Percentiles rank a stretch among this genome's conserved stretches.
phyloP scores from a whole-genome alignment of 2,888 invertebrate species.

The Ashinkailepas kermadecensis region DNA sequence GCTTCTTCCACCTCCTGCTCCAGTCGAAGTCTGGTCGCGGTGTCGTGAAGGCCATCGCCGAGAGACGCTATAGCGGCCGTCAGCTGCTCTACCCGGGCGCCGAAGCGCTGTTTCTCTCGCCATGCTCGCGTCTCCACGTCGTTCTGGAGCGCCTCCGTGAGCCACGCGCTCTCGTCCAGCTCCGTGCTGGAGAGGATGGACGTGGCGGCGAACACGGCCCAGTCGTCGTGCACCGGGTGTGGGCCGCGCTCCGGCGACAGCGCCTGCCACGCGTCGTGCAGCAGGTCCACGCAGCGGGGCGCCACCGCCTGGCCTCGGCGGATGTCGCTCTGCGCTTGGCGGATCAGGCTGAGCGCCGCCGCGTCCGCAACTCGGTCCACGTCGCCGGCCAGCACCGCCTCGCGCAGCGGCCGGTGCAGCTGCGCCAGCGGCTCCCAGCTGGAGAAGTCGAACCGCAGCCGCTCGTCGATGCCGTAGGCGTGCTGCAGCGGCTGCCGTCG shows the following conservation, averaged over 20 bases:
- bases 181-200: not conserved
- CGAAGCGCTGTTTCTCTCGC: too few relatives aligned
- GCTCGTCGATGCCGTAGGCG: not conserved
- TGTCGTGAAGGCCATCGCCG: too few relatives aligned
- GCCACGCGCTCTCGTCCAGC: not conserved
- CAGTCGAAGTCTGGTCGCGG: too few relatives aligned
- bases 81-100: too few relatives aligned
- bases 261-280: not conserved
- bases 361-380: not conserved
- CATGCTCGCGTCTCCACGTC: too few relatives aligned
- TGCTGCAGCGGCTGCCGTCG: not conserved
- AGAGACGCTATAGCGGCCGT: too few relatives aligned
- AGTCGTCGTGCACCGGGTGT: constrained; percentile 13
- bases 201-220: not conserved
- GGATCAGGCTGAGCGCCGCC: not conserved
- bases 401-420: not conserved
- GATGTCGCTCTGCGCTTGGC: not conserved
- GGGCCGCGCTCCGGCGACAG: not conserved
- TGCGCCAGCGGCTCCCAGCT: not conserved
- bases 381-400: not conserved
- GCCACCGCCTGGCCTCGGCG: not conserved
- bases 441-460: not conserved
- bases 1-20: too few relatives aligned
- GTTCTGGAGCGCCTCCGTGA: too few relatives aligned
- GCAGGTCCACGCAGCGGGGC: not conserved